Base-by-base conservation (phyloP, 1,140 invertebrate species). In the Drosophila sechellia region DNA sequence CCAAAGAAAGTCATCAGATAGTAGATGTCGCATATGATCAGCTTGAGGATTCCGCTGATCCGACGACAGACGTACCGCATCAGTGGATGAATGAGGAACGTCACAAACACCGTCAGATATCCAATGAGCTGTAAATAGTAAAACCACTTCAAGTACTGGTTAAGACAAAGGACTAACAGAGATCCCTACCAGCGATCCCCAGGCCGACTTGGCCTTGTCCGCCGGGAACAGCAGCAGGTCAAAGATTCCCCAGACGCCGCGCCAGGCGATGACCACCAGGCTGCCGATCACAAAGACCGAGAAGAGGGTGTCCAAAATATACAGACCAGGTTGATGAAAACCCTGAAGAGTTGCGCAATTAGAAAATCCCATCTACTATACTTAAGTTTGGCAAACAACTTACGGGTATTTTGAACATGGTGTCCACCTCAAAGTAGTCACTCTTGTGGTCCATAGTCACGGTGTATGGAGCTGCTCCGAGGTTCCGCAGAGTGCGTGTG, bases 251-350 rank as follows among this genome's bases (percentile, higher is more conserved):
- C 97, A 98, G 20, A 95, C 94, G 34, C 97, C 97, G 81, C 97
- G 93, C 97, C 97, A 98, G 11, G 97, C 96, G 85, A 97, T 96
- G 1, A 97, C 96, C 25, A 97, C 96, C 57, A 98, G 93, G 0
- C 95, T 96, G 2, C 97, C 96, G 49, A 97, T 95, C 22, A 98
- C 94, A 43, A 95, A 94, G 37, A 98, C 96, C 17, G 96, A 97
- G 93, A 97, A 97, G 45, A 97, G 92, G 87, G 96, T 97, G 93
- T 98, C 97, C 87, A 97, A 90, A 52, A 97, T 94, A 93, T 97
- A 97, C 35, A 96, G 92, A 31, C 94, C 94, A 74, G 95, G 95
- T 92, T 96, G 94, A 92, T 94, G 93, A 79, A 94, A 94, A 90
- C 94, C 95, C 96, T 97, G 12, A 11, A 8, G 6, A 31, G 6